Evolutionary conservation across 2,797 vertebrate species (phyloP), one percentile per base, ranked within the genome.

Genomic region (Cottoperca gobio): DNA sequence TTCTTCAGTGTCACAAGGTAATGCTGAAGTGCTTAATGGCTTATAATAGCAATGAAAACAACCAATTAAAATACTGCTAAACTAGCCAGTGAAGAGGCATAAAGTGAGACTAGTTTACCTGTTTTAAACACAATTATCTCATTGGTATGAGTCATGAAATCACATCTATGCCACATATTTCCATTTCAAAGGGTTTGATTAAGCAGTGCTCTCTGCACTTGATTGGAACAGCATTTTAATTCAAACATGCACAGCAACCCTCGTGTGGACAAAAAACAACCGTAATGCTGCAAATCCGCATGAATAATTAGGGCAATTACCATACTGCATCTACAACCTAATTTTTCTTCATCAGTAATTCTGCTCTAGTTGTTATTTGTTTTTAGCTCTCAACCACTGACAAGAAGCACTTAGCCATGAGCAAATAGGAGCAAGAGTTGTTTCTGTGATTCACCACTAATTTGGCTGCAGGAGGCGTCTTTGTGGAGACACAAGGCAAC

Each of bases 141-240:
- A 79, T 76, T 76, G 45, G 59, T 75, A 65, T 73, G 69, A 7
- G 9, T 72, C 49, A 63, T 46, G 53, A 70, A 70, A 79, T 63
- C 62, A 59, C 70, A 84, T 76, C 80, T 83, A 81, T 82, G 81
- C 49, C 65, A 63, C 35, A 49, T 60, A 86, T 83, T 86, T 82
- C 68, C 75, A 81, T 82, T 78, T 88, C 58, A 83, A 77, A 82
- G 62, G 77, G 39, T 40, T 54, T 50, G 33, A 63, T 21, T 49
- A 60, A 50, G 69, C 50, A 59, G 46, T 14, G 42, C 23, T 55
- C 53, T 37, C 57, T 50, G 33, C 26, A 8, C 23, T 24, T 37
- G 21, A 69, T 28, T 26, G 48, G 55, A 50, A 45, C 45, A 11
- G 70, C 52, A 64, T 76, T 60, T 73, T 46, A 67, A 66, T 83